Percentiles rank a stretch among this genome's conserved stretches.
phyloP scores from a whole-genome alignment of 1,140 invertebrate species.

The Chironomus tepperi region DNA sequence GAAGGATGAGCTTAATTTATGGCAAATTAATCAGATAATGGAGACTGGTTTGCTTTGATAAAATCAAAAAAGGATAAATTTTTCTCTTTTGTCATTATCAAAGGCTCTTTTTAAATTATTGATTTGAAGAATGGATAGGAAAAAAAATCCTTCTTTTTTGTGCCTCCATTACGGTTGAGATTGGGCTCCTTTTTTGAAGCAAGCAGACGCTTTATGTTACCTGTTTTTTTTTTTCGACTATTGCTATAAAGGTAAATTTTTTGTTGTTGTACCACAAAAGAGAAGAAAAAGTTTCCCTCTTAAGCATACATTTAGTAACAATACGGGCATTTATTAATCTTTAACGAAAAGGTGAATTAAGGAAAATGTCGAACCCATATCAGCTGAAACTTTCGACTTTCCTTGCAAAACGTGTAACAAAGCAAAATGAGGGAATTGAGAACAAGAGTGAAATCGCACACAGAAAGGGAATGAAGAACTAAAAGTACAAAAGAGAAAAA shows the following conservation, averaged over 20 bases:
- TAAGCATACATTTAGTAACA: not conserved
- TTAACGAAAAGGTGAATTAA: constrained; percentile 2
- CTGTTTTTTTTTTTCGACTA: too few relatives aligned
- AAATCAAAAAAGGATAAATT: not conserved
- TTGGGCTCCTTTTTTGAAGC: not conserved
- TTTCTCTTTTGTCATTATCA: not conserved
- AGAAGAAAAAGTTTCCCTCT: too few relatives aligned
- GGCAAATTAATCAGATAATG: not conserved
- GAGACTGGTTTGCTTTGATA: not conserved
- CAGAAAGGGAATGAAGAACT: not conserved
- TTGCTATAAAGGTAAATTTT: too few relatives aligned
- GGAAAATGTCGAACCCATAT: constrained; percentile 12
- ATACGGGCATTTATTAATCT: constrained; percentile 2
- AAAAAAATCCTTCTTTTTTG: too few relatives aligned
- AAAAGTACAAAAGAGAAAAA: too few relatives aligned
- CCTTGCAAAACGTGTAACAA: too few relatives aligned
- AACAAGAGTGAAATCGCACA: not conserved
- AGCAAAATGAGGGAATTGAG: too few relatives aligned
- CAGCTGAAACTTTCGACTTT: not conserved
- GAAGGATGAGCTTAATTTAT: not conserved
- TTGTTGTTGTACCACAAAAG: too few relatives aligned
- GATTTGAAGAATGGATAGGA: not conserved
- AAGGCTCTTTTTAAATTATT: not conserved
- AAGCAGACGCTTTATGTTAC: not conserved
- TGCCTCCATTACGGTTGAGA: too few relatives aligned